Percentiles rank a stretch among this genome's conserved stretches.
Conservation (phyloP, 1,140 invertebrate species). For the Zaprionus ornatus region DNA sequence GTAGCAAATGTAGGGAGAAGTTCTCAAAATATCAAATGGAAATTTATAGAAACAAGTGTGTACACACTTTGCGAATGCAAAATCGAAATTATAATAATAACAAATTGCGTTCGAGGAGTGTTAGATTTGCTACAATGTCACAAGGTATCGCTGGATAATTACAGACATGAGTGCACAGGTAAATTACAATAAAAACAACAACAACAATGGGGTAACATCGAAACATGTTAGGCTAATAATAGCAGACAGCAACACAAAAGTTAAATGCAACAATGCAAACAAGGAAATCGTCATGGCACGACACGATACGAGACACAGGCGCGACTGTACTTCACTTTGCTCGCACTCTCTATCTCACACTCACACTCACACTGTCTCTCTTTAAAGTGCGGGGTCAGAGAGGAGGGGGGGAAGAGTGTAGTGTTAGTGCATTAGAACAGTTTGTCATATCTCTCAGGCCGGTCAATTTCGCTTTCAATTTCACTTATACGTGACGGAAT, state of each 20-base stretch:
- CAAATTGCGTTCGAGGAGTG: slow-evolving; percentile 47
- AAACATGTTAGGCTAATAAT: slow-evolving; percentile 59
- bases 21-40: slow-evolving; percentile 23
- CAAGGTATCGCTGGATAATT: slow-evolving; percentile 77
- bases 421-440: slow-evolving; percentile 57
- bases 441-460: slow-evolving; percentile 35
- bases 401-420: background rate
- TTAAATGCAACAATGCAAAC: slow-evolving; percentile 62
- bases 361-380: background rate
- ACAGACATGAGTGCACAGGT: slow-evolving; percentile 75
- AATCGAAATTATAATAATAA: slow-evolving; percentile 34
- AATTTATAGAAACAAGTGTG: slow-evolving; percentile 17
- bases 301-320: slow-evolving; percentile 32
- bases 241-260: slow-evolving; percentile 35
- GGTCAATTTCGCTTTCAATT: slow-evolving; percentile 70
- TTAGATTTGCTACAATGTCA: slow-evolving; percentile 58
- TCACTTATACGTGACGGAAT: slow-evolving; percentile 43
- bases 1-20: background rate
- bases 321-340: slow-evolving; percentile 68
- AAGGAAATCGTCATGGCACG: slow-evolving; percentile 69
- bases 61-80: slow-evolving; percentile 3
- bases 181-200: slow-evolving; percentile 58
- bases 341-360: background rate
- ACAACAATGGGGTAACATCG: slow-evolving; percentile 13
- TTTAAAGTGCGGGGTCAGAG: background rate